A percentile compares a stretch with the other conserved stretches of the same genome.
phyloP scores from a whole-genome alignment of 1,140 invertebrate species.

The Bombus huntii region DNA sequence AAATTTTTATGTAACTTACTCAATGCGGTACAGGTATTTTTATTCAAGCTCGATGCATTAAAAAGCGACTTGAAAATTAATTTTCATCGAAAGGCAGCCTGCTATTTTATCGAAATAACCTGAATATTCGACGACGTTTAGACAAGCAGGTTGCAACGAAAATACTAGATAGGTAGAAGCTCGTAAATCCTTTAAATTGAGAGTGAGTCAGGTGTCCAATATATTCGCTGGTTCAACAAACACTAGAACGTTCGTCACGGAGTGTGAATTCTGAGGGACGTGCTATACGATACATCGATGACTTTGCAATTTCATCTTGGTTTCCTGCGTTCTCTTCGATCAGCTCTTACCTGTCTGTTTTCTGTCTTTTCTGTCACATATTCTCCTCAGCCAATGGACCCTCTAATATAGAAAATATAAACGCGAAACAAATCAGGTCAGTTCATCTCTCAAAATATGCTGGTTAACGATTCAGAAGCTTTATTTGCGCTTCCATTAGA shows the following conservation, averaged over 20 bases:
- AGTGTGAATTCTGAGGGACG: constrained; percentile 57
- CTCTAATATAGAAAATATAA: constrained; percentile 8
- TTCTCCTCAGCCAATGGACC: not conserved
- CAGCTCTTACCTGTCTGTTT: not conserved
- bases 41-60: not conserved
- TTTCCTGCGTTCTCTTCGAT: constrained; percentile 12
- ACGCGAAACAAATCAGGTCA: constrained; percentile 53
- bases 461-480: constrained; percentile 47
- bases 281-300: constrained; percentile 56
- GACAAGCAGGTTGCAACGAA: not conserved
- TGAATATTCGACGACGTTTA: not conserved
- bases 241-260: constrained; percentile 40
- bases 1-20: too few relatives aligned
- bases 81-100: not conserved
- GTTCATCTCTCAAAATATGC: constrained; percentile 31
- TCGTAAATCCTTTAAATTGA: constrained; percentile 70
- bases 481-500: constrained; percentile 10
- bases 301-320: constrained; percentile 37
- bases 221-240: constrained; percentile 57
- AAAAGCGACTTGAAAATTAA: not conserved
- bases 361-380: not conserved
- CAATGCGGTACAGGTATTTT: not conserved
- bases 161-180: not conserved
- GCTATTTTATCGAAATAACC: not conserved
- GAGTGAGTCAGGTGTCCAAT: constrained; percentile 67